Conservation (phyloP, 2,888 invertebrate species). For the Spialia ferax region DNA sequence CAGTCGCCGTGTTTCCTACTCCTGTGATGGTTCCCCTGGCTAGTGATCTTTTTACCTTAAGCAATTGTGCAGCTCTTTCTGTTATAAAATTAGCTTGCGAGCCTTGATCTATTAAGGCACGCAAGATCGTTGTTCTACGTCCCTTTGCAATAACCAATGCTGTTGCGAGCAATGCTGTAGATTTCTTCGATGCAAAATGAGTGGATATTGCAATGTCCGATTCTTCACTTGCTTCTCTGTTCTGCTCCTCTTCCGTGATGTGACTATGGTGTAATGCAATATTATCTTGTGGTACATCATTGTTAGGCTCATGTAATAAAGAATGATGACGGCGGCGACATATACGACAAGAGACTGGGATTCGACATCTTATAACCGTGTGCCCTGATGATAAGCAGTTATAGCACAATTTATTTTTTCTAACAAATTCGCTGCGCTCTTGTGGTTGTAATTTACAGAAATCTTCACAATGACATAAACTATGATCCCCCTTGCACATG, state of each 20-base stretch:
- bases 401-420: too few species aligned
- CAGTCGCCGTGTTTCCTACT: constrained; percentile 27
- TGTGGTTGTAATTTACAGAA: too few species aligned
- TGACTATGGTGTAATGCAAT: constrained; percentile 1
- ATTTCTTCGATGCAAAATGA: too few species aligned
- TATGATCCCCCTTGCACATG: too few species aligned
- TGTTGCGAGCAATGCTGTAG: too few species aligned
- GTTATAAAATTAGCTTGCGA: constrained; percentile 44
- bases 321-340: background rate
- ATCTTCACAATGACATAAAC: too few species aligned
- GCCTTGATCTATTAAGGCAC: too few species aligned
- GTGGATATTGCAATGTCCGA: background rate
- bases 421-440: too few species aligned
- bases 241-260: background rate
- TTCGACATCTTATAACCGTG: background rate
- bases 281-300: background rate
- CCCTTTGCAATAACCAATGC: background rate
- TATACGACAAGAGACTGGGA: constrained; percentile 8
- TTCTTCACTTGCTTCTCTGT: background rate
- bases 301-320: background rate
- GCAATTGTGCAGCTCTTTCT: constrained; percentile 41
- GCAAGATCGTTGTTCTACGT: background rate
- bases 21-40: constrained; percentile 32
- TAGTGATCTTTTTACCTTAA: constrained; percentile 35
- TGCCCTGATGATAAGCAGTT: too few species aligned